Conservation (phyloP, 53 echinoderm and acorn worm genomes). For the Echinarachnius parma region DNA sequence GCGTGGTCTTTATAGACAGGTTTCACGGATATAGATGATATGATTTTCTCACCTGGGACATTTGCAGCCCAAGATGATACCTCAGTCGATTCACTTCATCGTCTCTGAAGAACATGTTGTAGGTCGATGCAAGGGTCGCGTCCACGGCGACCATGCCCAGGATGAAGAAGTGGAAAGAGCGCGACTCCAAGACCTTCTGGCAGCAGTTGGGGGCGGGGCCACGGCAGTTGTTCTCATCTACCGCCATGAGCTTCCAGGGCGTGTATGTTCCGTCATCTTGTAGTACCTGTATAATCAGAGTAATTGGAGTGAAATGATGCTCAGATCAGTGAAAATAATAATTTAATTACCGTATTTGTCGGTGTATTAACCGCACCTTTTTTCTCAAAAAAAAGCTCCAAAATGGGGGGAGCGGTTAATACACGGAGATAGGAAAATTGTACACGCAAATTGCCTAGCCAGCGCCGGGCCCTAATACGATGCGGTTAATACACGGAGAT, state of each 20-base stretch:
- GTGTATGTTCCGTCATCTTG: slow-evolving; percentile 89
- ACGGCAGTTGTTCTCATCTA: slow-evolving; percentile 79
- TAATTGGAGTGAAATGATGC: no score
- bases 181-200: slow-evolving; percentile 76
- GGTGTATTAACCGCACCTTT: no score
- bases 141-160: slow-evolving; percentile 72
- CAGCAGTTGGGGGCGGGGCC: slow-evolving; percentile 76
- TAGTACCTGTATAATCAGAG: slow-evolving; percentile 74
- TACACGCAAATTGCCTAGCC: no score
- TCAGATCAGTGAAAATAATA: no score
- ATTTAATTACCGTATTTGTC: no score
- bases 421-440: no score
- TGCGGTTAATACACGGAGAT: no score
- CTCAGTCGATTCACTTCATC: not conserved
- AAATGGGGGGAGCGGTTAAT: no score
- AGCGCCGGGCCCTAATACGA: no score
- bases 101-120: slow-evolving; percentile 61
- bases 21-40: no score
- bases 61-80: slow-evolving; percentile 55
- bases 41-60: slow-evolving; percentile 65
- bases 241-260: slow-evolving; percentile 83
- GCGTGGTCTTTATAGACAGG: no score
- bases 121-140: slow-evolving; percentile 76
- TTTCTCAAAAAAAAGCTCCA: no score
- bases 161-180: slow-evolving; percentile 81